These are phyloP conservation scores for Pseudococcus jackbeardsleyi DNA, from an alignment of 2,888 invertebrate genomes.

Conservation along the genomic window DNA sequence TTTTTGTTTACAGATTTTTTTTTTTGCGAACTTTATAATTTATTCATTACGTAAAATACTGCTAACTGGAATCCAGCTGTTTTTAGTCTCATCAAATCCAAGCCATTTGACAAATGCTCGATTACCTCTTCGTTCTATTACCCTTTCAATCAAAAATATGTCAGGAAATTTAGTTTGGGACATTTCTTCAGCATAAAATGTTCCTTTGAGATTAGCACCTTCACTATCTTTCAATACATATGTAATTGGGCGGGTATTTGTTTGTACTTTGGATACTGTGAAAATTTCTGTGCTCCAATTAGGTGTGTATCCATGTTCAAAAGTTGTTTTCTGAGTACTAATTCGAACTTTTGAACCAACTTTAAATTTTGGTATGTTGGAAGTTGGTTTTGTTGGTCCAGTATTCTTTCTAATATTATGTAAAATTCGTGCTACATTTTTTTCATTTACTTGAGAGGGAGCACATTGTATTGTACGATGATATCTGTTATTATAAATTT, in stretches of 20 bases:
- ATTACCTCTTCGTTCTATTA: slow-evolving; percentile 67
- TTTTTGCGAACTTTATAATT: too few species aligned
- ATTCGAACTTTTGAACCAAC: not conserved
- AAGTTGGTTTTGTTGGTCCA: too few species aligned
- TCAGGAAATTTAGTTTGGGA: slow-evolving; percentile 67
- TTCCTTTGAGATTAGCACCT: slow-evolving; percentile 67
- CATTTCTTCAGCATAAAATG: slow-evolving; percentile 68
- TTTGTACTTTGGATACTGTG: not conserved
- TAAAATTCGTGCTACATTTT: not conserved
- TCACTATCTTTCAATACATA: slow-evolving; percentile 32
- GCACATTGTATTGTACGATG: slow-evolving; percentile 19
- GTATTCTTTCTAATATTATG: not conserved
- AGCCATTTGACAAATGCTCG: slow-evolving; percentile 68
- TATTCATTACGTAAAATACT: too few species aligned
- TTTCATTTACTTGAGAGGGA: not conserved
- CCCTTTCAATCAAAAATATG: slow-evolving; percentile 68
- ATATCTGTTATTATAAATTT: not conserved
- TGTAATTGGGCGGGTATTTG: not conserved
- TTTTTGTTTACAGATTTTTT: too few species aligned
- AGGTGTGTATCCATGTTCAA: not conserved
- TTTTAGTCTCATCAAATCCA: slow-evolving; percentile 58
- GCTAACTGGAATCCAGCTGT: not conserved
- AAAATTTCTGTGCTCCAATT: slow-evolving; percentile 25
- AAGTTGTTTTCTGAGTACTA: not conserved
- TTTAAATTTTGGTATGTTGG: not conserved